Evolutionary conservation across 2,888 invertebrate species (phyloP).

Genomic region (Agrochola litura): DNA sequence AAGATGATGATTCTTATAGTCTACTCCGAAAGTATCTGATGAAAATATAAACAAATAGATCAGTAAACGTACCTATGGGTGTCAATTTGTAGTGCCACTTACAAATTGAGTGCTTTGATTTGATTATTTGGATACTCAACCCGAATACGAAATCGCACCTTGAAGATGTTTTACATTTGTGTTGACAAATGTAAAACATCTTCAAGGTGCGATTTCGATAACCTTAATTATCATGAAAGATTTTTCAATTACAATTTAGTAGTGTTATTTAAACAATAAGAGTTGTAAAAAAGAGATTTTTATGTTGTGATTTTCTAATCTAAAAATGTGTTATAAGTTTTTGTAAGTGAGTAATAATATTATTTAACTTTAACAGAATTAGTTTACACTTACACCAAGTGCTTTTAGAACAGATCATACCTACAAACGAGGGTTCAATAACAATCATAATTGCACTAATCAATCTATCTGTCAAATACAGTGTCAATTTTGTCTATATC

Average conservation of each 20-base stretch:
- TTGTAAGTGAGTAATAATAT: neutral
- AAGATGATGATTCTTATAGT: neutral
- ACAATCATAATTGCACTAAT: slow-evolving; percentile 12
- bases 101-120: neutral
- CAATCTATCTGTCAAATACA: slow-evolving; percentile 26
- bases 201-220: too few species aligned
- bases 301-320: neutral
- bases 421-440: neutral
- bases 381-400: neutral
- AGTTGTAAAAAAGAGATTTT: neutral
- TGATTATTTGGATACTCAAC: neutral
- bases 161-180: neutral
- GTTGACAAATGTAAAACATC: too few species aligned
- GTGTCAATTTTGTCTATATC: neutral
- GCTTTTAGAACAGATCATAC: neutral
- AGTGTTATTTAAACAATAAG: neutral
- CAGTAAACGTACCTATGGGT: neutral
- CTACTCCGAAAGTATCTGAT: neutral
- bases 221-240: neutral
- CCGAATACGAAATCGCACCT: neutral
- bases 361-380: neutral
- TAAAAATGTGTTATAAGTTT: neutral
- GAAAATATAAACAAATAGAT: neutral
- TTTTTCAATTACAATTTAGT: neutral
- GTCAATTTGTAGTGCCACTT: neutral